Conservation (phyloP, 2,113 vertebrate genomes). For the Bufo bufo region DNA sequence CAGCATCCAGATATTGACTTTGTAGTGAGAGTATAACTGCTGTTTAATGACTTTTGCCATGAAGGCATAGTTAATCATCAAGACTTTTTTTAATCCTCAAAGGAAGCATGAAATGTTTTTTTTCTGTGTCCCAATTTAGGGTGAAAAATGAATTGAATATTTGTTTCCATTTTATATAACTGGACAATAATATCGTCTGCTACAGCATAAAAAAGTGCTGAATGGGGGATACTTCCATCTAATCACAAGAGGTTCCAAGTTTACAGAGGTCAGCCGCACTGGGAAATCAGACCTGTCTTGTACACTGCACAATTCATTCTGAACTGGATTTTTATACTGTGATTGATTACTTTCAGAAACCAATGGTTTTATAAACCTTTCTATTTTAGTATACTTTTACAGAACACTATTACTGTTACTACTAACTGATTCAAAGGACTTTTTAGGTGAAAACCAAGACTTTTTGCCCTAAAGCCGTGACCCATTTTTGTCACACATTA, state of each 20-base stretch:
- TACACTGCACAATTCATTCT: neutral
- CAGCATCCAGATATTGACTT: constrained; percentile 53
- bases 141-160: constrained; percentile 43
- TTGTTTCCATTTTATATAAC: constrained; percentile 39
- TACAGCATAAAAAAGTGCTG: constrained; percentile 32
- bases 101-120: constrained; percentile 21
- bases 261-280: neutral
- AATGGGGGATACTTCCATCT: neutral
- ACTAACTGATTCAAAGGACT: neutral
- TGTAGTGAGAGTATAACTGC: constrained; percentile 41
- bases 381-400: neutral
- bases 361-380: neutral
- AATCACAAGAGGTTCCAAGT: neutral
- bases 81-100: constrained; percentile 33
- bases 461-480: neutral
- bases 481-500: neutral
- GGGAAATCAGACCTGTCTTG: neutral
- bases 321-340: neutral
- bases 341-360: neutral
- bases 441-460: neutral
- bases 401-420: neutral
- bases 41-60: constrained; percentile 49
- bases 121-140: constrained; percentile 26
- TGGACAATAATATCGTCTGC: constrained; percentile 24
- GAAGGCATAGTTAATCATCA: constrained; percentile 38